Evolutionary conservation across 2,888 invertebrate genomes (phyloP).

Genomic region (Lysandra bellargus): DNA sequence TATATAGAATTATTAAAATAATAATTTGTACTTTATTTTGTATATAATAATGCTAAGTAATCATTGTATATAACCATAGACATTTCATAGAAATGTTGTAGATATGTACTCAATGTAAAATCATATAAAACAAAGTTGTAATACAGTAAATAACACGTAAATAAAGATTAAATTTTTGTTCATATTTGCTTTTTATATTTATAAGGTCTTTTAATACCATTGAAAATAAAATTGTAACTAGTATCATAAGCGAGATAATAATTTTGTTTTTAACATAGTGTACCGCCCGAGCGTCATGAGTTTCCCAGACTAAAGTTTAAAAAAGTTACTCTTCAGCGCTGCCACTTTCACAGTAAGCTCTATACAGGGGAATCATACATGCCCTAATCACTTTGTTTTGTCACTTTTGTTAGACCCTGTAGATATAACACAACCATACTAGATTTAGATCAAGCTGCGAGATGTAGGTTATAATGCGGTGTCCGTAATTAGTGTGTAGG

Average conservation of each 20-base stretch:
- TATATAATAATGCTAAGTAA: slow-evolving; percentile 12
- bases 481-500: background rate
- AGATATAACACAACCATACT: too few relatives aligned
- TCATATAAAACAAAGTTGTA: background rate
- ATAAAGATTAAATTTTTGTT: background rate
- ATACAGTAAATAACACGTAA: background rate
- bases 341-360: too few relatives aligned
- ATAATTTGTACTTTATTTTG: slow-evolving; percentile 20
- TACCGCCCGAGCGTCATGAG: too few relatives aligned
- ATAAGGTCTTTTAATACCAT: background rate
- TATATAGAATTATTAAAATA: background rate
- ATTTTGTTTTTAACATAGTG: too few relatives aligned
- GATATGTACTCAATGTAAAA: slow-evolving; percentile 1
- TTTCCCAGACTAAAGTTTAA: too few relatives aligned
- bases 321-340: too few relatives aligned
- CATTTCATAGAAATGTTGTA: slow-evolving; percentile 6
- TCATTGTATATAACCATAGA: slow-evolving; percentile 18
- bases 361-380: too few relatives aligned
- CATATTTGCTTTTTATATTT: background rate
- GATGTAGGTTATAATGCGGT: background rate
- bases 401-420: too few relatives aligned
- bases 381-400: too few relatives aligned
- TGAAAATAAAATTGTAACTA: too few relatives aligned
- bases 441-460: background rate
- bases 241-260: too few relatives aligned